Conservation (phyloP, 2,113 vertebrate genomes). For the Formicarius rufipectus region DNA sequence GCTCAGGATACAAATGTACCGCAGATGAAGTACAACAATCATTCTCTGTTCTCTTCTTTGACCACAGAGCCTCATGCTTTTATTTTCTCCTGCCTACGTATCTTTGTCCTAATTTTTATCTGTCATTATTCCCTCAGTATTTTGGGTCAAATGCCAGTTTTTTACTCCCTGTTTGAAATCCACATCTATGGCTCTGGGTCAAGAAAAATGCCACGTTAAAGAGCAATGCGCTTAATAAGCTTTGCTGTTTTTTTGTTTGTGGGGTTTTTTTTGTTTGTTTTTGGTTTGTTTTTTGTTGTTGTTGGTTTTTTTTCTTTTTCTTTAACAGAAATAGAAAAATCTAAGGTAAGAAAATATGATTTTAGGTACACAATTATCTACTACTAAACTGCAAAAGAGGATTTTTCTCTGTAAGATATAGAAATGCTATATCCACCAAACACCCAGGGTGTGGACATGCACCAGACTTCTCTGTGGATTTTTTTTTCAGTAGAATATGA, state of each 20-base stretch:
- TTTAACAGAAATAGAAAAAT: background rate
- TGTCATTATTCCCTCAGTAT: background rate
- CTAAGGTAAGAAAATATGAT: background rate
- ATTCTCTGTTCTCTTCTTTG: background rate
- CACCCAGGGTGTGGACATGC: background rate
- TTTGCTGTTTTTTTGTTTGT: background rate
- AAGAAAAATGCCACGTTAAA: background rate
- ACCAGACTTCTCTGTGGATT: background rate
- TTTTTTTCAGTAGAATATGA: constrained; percentile 1
- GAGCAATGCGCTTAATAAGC: background rate
- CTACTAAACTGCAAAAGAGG: background rate
- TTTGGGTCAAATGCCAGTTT: background rate
- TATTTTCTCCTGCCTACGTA: background rate
- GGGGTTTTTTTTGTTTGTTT: background rate
- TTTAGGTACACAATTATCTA: background rate
- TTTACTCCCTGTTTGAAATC: background rate
- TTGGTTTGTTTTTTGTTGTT: background rate
- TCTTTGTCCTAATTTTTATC: background rate
- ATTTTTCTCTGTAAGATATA: background rate
- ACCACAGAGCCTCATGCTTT: background rate
- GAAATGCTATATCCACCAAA: constrained; percentile 2
- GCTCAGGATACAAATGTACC: background rate
- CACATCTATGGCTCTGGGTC: background rate
- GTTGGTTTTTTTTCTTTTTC: background rate
- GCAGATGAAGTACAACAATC: background rate